A percentile compares a stretch with the other conserved stretches of the same genome.
These are phyloP conservation scores for Ophion costatus DNA, from an alignment of 2,888 invertebrate species.

Conservation along the genomic window DNA sequence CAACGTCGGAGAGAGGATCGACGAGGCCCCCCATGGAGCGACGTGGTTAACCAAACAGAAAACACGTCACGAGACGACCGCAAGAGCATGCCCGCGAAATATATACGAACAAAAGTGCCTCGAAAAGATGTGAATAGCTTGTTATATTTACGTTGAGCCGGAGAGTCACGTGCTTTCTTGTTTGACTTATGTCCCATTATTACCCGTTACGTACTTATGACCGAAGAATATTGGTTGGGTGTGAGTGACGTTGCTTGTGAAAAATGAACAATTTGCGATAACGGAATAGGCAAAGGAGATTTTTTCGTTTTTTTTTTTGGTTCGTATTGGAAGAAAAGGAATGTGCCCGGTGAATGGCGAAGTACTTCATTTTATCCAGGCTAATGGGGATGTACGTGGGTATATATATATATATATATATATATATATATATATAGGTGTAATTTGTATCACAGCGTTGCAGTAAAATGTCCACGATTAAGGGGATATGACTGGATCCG, in stretches of 20 bases:
- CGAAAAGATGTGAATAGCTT: constrained; percentile 21
- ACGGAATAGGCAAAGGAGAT: no score
- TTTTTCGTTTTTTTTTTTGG: no score
- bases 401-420: no score
- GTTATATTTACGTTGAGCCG: constrained; percentile 26
- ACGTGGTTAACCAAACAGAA: constrained; percentile 59
- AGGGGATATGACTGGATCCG: no score
- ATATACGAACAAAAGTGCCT: constrained; percentile 14
- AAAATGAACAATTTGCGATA: constrained; percentile 1
- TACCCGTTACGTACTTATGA: constrained; percentile 7
- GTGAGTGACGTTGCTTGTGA: neutral
- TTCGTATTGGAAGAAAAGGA: no score
- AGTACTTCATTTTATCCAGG: no score
- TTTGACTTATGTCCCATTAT: constrained; percentile 28
- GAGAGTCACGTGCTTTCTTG: constrained; percentile 47
- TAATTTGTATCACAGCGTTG: no score
- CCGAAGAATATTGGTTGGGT: neutral
- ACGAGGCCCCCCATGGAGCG: constrained; percentile 40
- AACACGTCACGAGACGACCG: constrained; percentile 53
- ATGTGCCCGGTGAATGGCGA: no score
- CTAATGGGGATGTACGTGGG: no score
- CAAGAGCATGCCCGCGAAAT: constrained; percentile 35
- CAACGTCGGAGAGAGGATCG: constrained; percentile 2
- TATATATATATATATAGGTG: no score
- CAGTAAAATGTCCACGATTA: no score